phyloP scores from a whole-genome alignment of 2,888 invertebrate genomes.

The Oxytorus armatus region DNA sequence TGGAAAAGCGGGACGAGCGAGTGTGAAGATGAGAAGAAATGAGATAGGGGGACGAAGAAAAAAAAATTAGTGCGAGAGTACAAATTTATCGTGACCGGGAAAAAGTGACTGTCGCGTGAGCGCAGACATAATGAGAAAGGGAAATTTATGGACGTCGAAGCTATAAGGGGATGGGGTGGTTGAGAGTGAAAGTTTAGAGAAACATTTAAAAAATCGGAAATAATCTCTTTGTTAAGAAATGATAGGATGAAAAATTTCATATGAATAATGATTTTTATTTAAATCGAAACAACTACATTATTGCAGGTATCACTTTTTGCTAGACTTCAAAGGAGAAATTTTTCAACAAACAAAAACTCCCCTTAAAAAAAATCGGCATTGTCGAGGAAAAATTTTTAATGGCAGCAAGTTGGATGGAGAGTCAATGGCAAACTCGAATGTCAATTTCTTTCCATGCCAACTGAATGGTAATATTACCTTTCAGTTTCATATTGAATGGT shows the following conservation, averaged over 20 bases:
- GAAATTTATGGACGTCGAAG: constrained; percentile 24
- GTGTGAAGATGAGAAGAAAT: constrained; percentile 7
- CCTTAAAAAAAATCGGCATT: no score
- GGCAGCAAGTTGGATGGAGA: no score
- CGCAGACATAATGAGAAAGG: constrained; percentile 20
- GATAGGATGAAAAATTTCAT: neutral
- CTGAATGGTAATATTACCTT: no score
- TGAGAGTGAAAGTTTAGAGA: constrained; percentile 1
- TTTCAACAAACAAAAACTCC: no score
- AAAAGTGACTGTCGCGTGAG: constrained; percentile 11
- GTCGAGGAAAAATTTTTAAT: no score
- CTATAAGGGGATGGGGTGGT: neutral
- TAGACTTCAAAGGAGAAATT: no score
- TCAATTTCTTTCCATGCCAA: no score
- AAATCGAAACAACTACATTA: no score
- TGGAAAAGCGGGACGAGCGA: neutral
- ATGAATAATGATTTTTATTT: no score
- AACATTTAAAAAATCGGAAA: neutral
- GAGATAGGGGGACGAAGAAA: neutral
- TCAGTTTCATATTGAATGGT: no score
- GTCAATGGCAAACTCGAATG: no score
- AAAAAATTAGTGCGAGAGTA: constrained; percentile 23
- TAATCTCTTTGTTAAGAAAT: neutral
- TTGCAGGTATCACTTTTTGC: no score
- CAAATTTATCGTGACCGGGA: constrained; percentile 42